Conservation (phyloP, 1,140 invertebrate species). For the Zaprionus inermis region DNA sequence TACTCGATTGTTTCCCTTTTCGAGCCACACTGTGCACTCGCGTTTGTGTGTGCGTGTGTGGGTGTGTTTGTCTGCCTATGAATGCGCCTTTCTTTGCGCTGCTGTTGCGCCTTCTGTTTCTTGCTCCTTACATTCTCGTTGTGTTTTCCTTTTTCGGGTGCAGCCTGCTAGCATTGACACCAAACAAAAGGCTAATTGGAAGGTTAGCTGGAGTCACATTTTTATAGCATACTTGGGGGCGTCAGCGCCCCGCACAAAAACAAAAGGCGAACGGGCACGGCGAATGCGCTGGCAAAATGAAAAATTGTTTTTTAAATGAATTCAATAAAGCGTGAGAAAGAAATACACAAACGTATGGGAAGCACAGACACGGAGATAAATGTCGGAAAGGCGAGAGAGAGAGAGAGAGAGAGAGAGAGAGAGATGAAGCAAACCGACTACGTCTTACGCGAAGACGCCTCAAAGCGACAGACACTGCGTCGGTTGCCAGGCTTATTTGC, state of each 20-base stretch:
- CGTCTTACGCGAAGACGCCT: conserved; percentile 2
- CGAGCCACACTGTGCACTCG: not conserved
- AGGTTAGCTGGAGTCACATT: conserved; percentile 44
- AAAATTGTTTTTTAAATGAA: conserved; percentile 69
- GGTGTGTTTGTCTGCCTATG: not conserved
- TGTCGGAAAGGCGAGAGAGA: not conserved
- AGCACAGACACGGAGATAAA: not conserved
- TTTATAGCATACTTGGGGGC: conserved; percentile 30
- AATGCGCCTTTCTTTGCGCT: conserved; percentile 11
- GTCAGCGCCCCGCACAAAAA: conserved; percentile 1
- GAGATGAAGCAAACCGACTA: not conserved
- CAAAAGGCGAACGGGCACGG: conserved; percentile 11
- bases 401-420: not conserved
- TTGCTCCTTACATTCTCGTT: not conserved
- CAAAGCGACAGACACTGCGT: conserved; percentile 22
- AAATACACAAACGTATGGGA: conserved; percentile 30
- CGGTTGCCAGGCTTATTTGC: conserved; percentile 52
- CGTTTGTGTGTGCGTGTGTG: not conserved
- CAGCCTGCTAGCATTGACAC: conserved; percentile 46
- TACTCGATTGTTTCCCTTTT: conserved; percentile 32
- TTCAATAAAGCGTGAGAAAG: conserved; percentile 58
- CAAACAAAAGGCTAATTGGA: conserved; percentile 54
- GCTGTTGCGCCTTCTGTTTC: not conserved
- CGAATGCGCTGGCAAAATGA: conserved; percentile 32
- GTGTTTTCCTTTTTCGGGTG: conserved; percentile 14